Evolutionary conservation across 1,140 invertebrate genomes (phyloP), one percentile per base, ranked within the genome.

Genomic region (Euura lappo): DNA sequence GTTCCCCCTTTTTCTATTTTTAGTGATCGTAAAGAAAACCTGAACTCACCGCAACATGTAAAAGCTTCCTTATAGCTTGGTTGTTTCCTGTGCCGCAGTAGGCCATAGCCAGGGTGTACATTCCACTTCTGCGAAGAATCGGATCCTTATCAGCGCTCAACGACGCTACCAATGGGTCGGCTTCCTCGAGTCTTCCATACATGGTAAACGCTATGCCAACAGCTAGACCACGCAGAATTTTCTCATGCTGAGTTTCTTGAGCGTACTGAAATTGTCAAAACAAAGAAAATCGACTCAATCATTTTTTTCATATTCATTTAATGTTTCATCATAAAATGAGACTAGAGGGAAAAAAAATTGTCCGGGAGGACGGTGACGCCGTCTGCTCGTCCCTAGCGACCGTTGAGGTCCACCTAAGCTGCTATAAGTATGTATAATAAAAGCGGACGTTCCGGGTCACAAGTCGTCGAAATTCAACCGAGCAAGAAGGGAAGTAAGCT

Each of bases 71-170:
- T 78, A 99, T 98, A 0, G 99, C 98, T 83, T 95, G 93, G 86
- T 99, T 99, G 81, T 98, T 98, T 68, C 98, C 98, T 28, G 97
- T 98, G 46, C 99, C 99, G 86, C 97, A 99, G 85, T 99, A 99
- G 0, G 98, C 98, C 93, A 99, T 99, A 0, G 97, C 98, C 28
- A 99, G 90, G 0, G 97, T 99, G 84, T 99, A 99, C 93, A 99
- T 99, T 70, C 96, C 99, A 72, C 97, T 97, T 74, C 98, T 91
- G 71, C 97, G 91, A 11, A 95, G 81, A 72, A 98, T 93, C 6
- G 96, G 94, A 89, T 97, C 96, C 84, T 96, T 96, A 80, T 96
- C 95, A 72, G 92, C 90, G 67, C 93, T 93, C 6, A 99, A 90
- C 68, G 93, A 94, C 76, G 95, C 93, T 47, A 99, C 95, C n/a